Evolutionary conservation across 2,797 vertebrate genomes (phyloP).

Genomic region (Gambusia yucatana): DNA sequence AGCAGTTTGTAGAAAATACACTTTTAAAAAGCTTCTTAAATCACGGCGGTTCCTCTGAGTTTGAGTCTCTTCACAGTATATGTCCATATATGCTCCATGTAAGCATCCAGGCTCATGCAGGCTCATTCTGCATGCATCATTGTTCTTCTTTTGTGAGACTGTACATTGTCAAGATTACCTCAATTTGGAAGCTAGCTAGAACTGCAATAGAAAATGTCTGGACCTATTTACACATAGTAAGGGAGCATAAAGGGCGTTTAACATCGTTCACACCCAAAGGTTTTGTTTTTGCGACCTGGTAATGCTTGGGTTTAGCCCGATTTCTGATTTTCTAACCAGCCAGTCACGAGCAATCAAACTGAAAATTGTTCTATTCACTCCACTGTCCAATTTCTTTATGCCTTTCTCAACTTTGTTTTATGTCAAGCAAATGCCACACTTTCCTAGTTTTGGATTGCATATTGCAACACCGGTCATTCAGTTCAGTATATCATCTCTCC

Average conservation of each 20-base stretch:
- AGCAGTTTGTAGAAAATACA: neutral
- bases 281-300: neutral
- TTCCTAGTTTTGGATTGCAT: constrained; percentile 17
- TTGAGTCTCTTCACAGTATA: neutral
- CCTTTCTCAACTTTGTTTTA: neutral
- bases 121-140: neutral
- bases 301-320: neutral
- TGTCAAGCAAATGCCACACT: neutral
- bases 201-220: neutral
- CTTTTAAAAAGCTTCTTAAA: neutral
- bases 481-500: constrained; percentile 53
- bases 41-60: neutral
- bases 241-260: neutral
- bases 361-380: neutral
- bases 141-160: neutral
- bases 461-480: constrained; percentile 46
- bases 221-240: neutral
- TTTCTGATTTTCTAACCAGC: neutral
- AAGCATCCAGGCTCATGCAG: neutral
- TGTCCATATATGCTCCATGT: neutral
- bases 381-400: neutral
- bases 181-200: neutral
- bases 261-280: neutral
- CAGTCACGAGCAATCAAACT: neutral
- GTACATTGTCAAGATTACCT: neutral